phyloP scores from a whole-genome alignment of 1,140 invertebrate species.

The Drosophila obscura region DNA sequence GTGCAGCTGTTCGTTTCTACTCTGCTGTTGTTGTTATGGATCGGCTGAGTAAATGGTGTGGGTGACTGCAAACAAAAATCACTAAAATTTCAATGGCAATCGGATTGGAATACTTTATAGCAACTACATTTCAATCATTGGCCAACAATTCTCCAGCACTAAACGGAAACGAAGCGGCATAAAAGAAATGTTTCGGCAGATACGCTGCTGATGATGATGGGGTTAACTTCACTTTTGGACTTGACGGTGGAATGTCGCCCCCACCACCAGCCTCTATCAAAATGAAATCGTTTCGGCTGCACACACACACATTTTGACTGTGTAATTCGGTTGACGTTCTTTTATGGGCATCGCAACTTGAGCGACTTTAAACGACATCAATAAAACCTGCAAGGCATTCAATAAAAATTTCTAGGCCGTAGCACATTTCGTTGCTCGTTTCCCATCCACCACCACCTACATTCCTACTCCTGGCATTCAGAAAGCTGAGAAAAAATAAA shows the following conservation, averaged over 20 bases:
- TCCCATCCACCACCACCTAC: constrained; percentile 23
- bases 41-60: neutral
- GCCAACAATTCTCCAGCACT: constrained; percentile 7
- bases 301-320: constrained; percentile 40
- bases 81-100: constrained; percentile 2
- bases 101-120: constrained; percentile 28
- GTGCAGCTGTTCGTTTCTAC: too few relatives aligned
- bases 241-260: constrained; percentile 4
- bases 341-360: constrained; percentile 60
- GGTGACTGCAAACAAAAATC: constrained; percentile 31
- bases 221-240: constrained; percentile 21
- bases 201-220: constrained; percentile 7
- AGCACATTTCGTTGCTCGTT: constrained; percentile 56
- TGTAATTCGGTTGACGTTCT: constrained; percentile 48
- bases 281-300: neutral
- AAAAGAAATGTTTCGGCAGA: constrained; percentile 22
- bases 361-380: constrained; percentile 70
- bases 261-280: neutral
- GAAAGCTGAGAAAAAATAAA: constrained; percentile 18
- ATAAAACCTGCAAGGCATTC: constrained; percentile 64
- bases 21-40: too few relatives aligned
- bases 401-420: constrained; percentile 66
- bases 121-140: constrained; percentile 56
- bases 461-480: constrained; percentile 45
- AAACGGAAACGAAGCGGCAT: constrained; percentile 21